A percentile compares a stretch with the other conserved stretches of the same genome.
These are phyloP conservation scores for Corythornis cristatus DNA, from an alignment of 2,113 vertebrate species.

Conservation along the genomic window DNA sequence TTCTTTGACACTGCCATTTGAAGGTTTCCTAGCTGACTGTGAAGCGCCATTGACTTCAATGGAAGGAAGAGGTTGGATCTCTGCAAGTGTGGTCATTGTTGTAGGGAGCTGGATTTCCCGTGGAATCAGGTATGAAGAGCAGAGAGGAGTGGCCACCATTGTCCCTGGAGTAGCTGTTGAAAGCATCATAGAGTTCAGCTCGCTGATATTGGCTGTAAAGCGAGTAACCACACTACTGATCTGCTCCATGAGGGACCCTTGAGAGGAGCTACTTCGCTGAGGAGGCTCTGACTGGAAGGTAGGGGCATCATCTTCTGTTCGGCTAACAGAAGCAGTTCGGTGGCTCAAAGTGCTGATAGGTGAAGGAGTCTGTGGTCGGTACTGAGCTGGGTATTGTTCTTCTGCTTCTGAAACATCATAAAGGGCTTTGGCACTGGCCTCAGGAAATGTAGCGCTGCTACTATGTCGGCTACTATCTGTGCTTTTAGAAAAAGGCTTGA, in stretches of 20 bases:
- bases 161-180: slow-evolving; percentile 71
- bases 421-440: slow-evolving; percentile 83
- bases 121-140: slow-evolving; percentile 87
- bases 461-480: slow-evolving; percentile 80
- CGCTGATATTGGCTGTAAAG: slow-evolving; percentile 96
- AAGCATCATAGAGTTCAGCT: slow-evolving; percentile 98
- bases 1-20: slow-evolving; percentile 73
- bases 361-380: slow-evolving; percentile 86
- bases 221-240: slow-evolving; percentile 98
- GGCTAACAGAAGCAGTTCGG: slow-evolving; percentile 78
- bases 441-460: slow-evolving; percentile 75
- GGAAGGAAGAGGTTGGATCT: slow-evolving; percentile 90
- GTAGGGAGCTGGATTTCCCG: slow-evolving; percentile 88
- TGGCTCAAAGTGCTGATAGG: slow-evolving; percentile 93
- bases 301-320: slow-evolving; percentile 80
- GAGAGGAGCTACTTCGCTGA: slow-evolving; percentile 79
- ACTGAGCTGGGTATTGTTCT: slow-evolving; percentile 84
- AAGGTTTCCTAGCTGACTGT: slow-evolving; percentile 66
- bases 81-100: slow-evolving; percentile 92
- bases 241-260: slow-evolving; percentile 95
- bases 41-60: slow-evolving; percentile 83
- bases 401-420: slow-evolving; percentile 87
- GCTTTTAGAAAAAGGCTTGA: slow-evolving; percentile 96
- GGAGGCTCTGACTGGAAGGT: slow-evolving; percentile 83
- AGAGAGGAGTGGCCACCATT: slow-evolving; percentile 73